Evolutionary conservation across 1,140 invertebrate species (phyloP).

Genomic region (Ips nitidus): DNA sequence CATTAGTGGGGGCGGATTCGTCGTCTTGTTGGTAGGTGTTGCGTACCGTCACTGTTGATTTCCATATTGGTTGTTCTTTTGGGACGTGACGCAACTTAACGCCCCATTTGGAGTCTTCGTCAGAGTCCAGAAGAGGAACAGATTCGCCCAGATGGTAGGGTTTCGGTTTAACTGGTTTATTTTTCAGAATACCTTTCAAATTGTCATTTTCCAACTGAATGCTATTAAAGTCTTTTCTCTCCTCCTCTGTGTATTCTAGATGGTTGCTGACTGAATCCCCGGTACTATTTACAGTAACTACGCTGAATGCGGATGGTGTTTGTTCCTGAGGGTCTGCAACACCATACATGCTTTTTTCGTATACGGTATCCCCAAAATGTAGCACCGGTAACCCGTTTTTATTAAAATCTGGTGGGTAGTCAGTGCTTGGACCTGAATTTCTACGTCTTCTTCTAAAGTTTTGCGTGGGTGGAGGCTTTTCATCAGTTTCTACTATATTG

Average conservation of each 20-base stretch:
- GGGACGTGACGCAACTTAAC: slow-evolving; percentile 52
- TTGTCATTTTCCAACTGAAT: slow-evolving; percentile 48
- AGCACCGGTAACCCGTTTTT: slow-evolving; percentile 53
- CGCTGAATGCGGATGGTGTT: slow-evolving; percentile 28
- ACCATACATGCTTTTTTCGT: slow-evolving; percentile 54
- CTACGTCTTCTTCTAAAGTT: slow-evolving; percentile 69
- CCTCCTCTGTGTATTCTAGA: slow-evolving; percentile 47
- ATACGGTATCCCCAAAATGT: slow-evolving; percentile 58
- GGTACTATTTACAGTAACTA: slow-evolving; percentile 48
- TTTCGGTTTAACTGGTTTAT: slow-evolving; percentile 68
- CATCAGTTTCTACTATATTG: slow-evolving; percentile 84
- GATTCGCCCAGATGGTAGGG: slow-evolving; percentile 68
- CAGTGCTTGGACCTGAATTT: slow-evolving; percentile 40
- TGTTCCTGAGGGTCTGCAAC: slow-evolving; percentile 34
- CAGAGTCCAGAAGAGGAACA: slow-evolving; percentile 30
- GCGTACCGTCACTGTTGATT: slow-evolving; percentile 51
- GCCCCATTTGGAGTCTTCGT: slow-evolving; percentile 54
- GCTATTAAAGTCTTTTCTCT: slow-evolving; percentile 49
- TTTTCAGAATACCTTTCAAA: slow-evolving; percentile 70
- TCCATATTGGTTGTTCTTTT: slow-evolving; percentile 50
- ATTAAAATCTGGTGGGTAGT: slow-evolving; percentile 43
- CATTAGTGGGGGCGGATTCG: slow-evolving; percentile 27
- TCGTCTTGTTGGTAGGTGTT: slow-evolving; percentile 39
- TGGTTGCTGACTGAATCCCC: slow-evolving; percentile 17
- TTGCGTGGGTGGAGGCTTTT: slow-evolving; percentile 78